These are phyloP conservation scores for Craseonycteris thonglongyai DNA, from an alignment of 2,113 vertebrate species.

Conservation along the genomic window DNA sequence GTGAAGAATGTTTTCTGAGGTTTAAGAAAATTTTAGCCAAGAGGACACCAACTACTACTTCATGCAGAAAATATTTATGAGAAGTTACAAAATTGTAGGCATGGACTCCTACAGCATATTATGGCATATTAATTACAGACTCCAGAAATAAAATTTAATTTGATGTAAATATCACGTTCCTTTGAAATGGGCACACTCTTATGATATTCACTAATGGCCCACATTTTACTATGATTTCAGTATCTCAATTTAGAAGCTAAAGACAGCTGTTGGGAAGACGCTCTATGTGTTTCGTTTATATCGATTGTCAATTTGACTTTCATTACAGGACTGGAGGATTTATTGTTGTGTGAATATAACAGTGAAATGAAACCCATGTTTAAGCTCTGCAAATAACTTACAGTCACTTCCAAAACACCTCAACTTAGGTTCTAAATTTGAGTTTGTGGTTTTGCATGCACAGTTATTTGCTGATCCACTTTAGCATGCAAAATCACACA, in stretches of 20 bases:
- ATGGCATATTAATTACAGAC: slow-evolving; percentile 54
- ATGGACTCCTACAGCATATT: slow-evolving; percentile 17
- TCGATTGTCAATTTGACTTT: slow-evolving; percentile 40
- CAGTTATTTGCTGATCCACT: slow-evolving; percentile 59
- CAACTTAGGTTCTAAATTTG: slow-evolving; percentile 66
- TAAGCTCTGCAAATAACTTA: slow-evolving; percentile 70
- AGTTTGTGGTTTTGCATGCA: slow-evolving; percentile 61
- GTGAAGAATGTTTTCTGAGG: slow-evolving; percentile 44
- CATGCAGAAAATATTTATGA: slow-evolving; percentile 70
- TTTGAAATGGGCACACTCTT: slow-evolving; percentile 37
- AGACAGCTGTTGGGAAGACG: background rate
- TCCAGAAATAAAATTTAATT: slow-evolving; percentile 33
- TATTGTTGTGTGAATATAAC: slow-evolving; percentile 35
- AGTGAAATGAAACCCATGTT: slow-evolving; percentile 57
- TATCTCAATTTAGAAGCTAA: background rate
- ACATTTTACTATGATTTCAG: background rate
- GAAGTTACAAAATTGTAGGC: slow-evolving; percentile 51
- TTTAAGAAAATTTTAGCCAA: slow-evolving; percentile 49
- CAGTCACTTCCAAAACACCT: slow-evolving; percentile 61
- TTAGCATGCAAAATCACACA: slow-evolving; percentile 60
- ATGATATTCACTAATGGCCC: background rate
- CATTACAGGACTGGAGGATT: background rate
- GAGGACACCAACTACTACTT: slow-evolving; percentile 50
- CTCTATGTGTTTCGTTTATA: background rate
- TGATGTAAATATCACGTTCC: slow-evolving; percentile 12